Evolutionary conservation across 2,888 invertebrate genomes (phyloP).

Genomic region (Epistrophella euchroma): DNA sequence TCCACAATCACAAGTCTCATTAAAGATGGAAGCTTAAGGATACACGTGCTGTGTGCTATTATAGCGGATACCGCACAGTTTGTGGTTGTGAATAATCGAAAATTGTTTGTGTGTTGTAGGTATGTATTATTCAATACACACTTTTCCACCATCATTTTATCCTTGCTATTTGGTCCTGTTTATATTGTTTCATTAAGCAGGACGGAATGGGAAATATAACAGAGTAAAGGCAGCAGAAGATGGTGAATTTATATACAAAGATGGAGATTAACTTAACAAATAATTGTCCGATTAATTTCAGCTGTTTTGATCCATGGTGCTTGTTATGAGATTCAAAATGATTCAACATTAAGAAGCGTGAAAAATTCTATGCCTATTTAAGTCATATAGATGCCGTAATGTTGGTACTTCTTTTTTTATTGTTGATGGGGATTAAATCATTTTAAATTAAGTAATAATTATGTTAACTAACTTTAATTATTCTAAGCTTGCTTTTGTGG

Average conservation of each 20-base stretch:
- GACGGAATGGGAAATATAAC: neutral
- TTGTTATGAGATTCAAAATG: slow-evolving; percentile 1
- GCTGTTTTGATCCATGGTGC: slow-evolving; percentile 21
- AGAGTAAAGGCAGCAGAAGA: neutral
- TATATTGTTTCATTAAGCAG: neutral
- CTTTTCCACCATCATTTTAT: neutral
- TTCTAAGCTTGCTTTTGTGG: too few species aligned
- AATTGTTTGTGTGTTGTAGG: neutral
- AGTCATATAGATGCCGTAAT: neutral
- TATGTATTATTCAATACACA: neutral
- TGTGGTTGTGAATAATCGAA: neutral
- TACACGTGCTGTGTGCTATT: neutral
- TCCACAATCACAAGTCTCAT: slow-evolving; percentile 31
- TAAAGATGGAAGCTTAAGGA: slow-evolving; percentile 16
- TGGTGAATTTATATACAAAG: too few species aligned
- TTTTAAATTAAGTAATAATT: neutral
- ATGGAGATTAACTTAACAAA: slow-evolving; percentile 44
- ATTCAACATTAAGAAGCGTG: neutral
- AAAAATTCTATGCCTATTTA: neutral
- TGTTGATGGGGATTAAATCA: neutral
- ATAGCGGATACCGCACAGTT: neutral
- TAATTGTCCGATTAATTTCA: slow-evolving; percentile 57
- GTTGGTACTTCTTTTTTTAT: neutral
- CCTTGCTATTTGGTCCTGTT: neutral
- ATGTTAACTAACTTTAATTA: neutral